Conservation (phyloP, 2,113 vertebrate species). For the Nicator chloris region DNA sequence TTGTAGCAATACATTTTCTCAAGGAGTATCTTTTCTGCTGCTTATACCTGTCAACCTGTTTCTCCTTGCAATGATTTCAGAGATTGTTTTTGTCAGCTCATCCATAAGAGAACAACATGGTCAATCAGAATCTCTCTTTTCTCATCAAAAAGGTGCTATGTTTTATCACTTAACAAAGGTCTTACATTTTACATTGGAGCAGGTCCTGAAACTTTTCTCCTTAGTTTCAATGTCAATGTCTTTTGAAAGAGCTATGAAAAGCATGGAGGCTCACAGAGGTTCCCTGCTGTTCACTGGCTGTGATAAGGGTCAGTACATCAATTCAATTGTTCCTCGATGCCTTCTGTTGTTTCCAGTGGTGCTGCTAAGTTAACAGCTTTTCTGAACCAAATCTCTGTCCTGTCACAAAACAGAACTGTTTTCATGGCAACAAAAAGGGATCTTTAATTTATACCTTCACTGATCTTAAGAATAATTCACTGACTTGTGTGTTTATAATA, state of each 20-base stretch:
- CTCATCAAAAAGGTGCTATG: neutral
- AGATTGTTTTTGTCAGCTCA: neutral
- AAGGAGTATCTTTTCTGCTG: neutral
- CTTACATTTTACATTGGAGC: neutral
- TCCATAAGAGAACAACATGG: neutral
- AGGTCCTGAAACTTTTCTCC: neutral
- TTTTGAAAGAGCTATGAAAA: neutral
- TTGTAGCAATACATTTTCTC: neutral
- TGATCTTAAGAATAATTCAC: neutral
- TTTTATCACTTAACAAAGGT: neutral
- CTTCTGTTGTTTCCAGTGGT: neutral
- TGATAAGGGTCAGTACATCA: neutral
- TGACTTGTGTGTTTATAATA: neutral
- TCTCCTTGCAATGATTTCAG: neutral
- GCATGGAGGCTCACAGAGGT: neutral
- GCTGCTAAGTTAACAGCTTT: neutral
- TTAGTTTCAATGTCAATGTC: neutral
- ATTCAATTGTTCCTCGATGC: neutral
- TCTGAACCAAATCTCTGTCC: conserved; percentile 1
- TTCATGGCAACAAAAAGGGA: neutral
- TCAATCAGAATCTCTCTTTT: neutral
- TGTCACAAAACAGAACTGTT: neutral
- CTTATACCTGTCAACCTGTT: neutral
- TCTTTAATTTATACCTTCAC: neutral
- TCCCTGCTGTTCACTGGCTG: neutral